Percentiles rank a stretch among this genome's conserved stretches.
Conservation (phyloP, 2,888 invertebrate genomes). For the Diloba caeruleocephala region DNA sequence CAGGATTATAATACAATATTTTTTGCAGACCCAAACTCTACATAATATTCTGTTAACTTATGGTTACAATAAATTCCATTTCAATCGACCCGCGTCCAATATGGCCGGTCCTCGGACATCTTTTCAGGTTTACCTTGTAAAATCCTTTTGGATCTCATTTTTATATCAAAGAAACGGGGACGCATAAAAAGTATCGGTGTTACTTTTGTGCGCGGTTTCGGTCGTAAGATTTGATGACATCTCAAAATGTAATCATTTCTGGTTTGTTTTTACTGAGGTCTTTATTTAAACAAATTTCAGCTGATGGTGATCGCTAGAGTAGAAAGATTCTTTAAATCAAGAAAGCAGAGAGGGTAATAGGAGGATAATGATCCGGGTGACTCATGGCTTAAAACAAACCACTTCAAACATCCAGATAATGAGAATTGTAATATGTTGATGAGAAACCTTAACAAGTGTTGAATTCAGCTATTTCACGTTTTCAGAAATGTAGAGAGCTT, state of each 20-base stretch:
- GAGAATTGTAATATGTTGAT: too few relatives aligned
- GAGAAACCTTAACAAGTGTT: too few relatives aligned
- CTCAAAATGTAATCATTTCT: background rate
- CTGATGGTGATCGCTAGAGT: too few relatives aligned
- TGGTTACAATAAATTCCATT: conserved; percentile 42
- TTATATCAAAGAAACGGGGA: conserved; percentile 23
- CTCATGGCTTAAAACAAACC: too few relatives aligned
- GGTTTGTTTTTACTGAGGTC: too few relatives aligned
- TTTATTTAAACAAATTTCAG: too few relatives aligned
- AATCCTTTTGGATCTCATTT: conserved; percentile 30
- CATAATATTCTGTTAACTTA: conserved; percentile 35
- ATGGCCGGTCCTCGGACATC: conserved; percentile 27
- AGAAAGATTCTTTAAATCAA: background rate
- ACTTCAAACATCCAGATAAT: too few relatives aligned
- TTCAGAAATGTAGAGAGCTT: too few relatives aligned
- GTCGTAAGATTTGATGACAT: conserved; percentile 6
- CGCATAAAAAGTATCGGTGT: conserved; percentile 41
- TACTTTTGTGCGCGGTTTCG: conserved; percentile 9
- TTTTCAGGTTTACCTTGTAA: conserved; percentile 27
- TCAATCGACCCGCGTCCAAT: conserved; percentile 38
- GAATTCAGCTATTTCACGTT: too few relatives aligned
- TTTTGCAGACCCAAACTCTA: conserved; percentile 16
- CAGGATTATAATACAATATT: conserved; percentile 10
- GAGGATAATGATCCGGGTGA: too few relatives aligned
- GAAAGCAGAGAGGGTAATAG: too few relatives aligned